phyloP scores from a whole-genome alignment of 1,140 invertebrate genomes.

The Nixonia krombeini region DNA sequence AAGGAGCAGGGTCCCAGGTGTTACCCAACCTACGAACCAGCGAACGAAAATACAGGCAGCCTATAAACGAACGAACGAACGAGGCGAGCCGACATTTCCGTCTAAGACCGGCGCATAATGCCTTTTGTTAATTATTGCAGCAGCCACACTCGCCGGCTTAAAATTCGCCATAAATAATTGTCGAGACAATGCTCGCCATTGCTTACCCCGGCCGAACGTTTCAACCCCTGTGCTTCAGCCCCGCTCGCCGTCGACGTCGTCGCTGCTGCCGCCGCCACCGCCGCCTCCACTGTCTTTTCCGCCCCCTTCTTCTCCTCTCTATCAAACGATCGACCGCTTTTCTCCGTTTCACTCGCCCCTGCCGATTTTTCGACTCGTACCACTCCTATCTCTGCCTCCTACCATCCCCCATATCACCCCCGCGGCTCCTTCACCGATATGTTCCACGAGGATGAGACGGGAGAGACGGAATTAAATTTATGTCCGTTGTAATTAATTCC shows the following conservation, averaged over 20 bases:
- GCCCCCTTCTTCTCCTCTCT: slow-evolving; percentile 9
- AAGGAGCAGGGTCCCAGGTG: slow-evolving; percentile 61
- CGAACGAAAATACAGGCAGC: slow-evolving; percentile 38
- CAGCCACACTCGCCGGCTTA: slow-evolving; percentile 58
- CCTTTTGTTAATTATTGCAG: slow-evolving; percentile 63
- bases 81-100: slow-evolving; percentile 27
- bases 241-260: not conserved
- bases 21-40: slow-evolving; percentile 39
- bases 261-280: not conserved
- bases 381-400: too few species aligned
- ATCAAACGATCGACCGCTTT: not conserved
- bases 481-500: slow-evolving; percentile 7
- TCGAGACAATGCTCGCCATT: slow-evolving; percentile 46
- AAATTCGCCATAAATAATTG: slow-evolving; percentile 59
- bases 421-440: too few species aligned
- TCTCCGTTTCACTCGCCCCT: not conserved
- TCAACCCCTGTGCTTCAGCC: not conserved
- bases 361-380: not conserved
- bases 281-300: too few species aligned
- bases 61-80: slow-evolving; percentile 14
- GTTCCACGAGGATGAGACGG: not conserved
- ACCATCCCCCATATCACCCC: too few species aligned
- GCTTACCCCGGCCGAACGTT: slow-evolving; percentile 4
- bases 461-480: slow-evolving; percentile 3
- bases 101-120: slow-evolving; percentile 50